Evolutionary conservation across 2,113 vertebrate species (phyloP).

Genomic region (Rhinopomastus cyanomelas): DNA sequence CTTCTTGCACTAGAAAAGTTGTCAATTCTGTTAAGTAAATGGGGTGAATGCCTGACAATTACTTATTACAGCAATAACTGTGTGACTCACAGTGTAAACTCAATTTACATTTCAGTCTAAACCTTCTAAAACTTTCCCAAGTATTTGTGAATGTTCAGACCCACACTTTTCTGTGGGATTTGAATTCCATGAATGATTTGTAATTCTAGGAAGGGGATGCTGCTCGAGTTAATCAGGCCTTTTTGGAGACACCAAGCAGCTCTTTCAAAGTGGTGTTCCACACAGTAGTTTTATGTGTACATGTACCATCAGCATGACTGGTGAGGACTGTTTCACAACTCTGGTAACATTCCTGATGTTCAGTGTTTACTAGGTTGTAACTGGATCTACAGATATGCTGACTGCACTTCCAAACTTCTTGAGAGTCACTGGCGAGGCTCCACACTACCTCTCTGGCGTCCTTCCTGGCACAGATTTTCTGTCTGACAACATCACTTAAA

Average conservation of each 20-base stretch:
- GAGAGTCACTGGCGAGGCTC: neutral
- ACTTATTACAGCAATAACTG: neutral
- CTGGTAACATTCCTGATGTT: neutral
- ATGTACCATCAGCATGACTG: neutral
- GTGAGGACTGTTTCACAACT: neutral
- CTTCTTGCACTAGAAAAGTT: neutral
- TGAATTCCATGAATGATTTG: neutral
- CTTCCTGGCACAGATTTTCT: neutral
- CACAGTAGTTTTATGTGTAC: neutral
- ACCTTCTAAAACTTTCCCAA: neutral
- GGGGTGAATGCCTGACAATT: neutral
- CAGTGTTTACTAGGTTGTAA: neutral
- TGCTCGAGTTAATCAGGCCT: neutral
- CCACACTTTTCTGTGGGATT: neutral
- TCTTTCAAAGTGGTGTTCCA: neutral
- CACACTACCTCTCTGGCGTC: neutral
- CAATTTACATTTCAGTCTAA: neutral
- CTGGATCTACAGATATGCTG: neutral
- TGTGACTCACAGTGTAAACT: neutral
- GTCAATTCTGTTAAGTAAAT: neutral
- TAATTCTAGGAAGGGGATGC: neutral
- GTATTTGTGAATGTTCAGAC: neutral
- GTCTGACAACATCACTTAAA: neutral
- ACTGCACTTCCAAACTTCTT: neutral
- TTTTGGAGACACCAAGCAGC: neutral